A percentile compares a stretch with the other conserved stretches of the same genome.
These are phyloP conservation scores for Pterocles gutturalis DNA, from an alignment of 2,113 vertebrate species.

Conservation along the genomic window DNA sequence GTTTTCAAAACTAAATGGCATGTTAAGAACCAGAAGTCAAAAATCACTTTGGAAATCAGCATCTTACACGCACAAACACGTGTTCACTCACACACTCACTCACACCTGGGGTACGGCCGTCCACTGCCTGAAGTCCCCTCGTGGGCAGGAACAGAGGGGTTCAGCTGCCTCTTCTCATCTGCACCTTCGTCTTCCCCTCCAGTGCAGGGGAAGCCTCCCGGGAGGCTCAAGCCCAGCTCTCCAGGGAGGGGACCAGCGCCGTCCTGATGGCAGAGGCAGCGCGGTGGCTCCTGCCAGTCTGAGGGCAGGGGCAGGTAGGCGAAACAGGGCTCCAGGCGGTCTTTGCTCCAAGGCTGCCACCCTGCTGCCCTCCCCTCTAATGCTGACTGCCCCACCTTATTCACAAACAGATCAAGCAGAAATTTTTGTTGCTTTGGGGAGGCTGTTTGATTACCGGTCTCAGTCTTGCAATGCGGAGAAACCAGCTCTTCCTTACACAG, in stretches of 20 bases:
- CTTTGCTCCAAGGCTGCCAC: not conserved
- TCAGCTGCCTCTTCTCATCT: not conserved
- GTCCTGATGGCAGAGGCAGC: not conserved
- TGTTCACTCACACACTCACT: not conserved
- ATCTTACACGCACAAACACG: fast-evolving
- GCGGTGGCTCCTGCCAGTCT: fast-evolving
- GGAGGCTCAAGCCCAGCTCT: no score
- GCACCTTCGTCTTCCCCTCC: fast-evolving
- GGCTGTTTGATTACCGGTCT: not conserved
- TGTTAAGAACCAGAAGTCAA: not conserved
- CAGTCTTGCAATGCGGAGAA: fast-evolving
- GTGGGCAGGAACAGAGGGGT: fast-evolving
- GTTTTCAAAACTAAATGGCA: conserved; percentile 1
- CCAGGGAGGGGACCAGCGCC: not conserved
- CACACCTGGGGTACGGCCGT: not conserved
- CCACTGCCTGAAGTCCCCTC: not conserved
- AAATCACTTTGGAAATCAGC: not conserved
- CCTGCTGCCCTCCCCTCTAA: not conserved
- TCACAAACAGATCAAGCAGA: not conserved
- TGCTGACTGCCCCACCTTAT: fast-evolving
- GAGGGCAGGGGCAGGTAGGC: no score
- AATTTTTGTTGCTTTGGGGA: not conserved
- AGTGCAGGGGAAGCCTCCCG: fast-evolving
- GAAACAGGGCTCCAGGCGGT: fast-evolving
- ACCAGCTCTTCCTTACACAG: not conserved